Evolutionary conservation across 2,113 vertebrate genomes (phyloP).

Genomic region (Syrmaticus mikado): DNA sequence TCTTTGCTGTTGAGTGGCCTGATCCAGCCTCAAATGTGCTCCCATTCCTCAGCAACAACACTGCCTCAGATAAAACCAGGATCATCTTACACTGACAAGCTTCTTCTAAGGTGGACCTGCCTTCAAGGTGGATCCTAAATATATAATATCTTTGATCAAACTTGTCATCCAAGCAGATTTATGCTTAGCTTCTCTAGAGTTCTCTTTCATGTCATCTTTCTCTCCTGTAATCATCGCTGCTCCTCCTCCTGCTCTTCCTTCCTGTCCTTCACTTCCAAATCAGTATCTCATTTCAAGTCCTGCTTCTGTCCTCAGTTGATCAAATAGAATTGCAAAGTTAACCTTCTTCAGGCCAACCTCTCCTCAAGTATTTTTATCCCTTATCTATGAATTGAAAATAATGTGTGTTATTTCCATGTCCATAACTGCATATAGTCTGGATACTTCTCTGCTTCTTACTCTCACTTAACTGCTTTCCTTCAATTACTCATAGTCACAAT

Average conservation of each 20-base stretch:
- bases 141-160: not conserved
- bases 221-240: not conserved
- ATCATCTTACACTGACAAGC: not conserved
- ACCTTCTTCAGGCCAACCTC: not conserved
- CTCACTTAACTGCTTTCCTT: rapidly evolving
- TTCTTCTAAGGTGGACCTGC: not conserved
- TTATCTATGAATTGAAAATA: not conserved
- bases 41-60: too few relatives aligned
- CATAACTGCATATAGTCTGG: rapidly evolving
- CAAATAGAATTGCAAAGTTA: not conserved
- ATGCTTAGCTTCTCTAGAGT: not conserved
- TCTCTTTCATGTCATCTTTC: not conserved
- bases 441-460: not conserved
- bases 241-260: not conserved
- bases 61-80: too few relatives aligned
- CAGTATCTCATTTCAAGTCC: not conserved
- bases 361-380: not conserved
- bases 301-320: not conserved
- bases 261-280: not conserved
- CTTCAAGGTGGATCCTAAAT: not conserved
- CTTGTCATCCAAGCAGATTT: not conserved
- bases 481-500: not conserved
- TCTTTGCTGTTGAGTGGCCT: too few relatives aligned
- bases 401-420: not conserved
- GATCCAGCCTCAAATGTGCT: too few relatives aligned